These are phyloP conservation scores for Ciconia nigra DNA, from an alignment of 2,797 vertebrate species.

Conservation along the genomic window DNA sequence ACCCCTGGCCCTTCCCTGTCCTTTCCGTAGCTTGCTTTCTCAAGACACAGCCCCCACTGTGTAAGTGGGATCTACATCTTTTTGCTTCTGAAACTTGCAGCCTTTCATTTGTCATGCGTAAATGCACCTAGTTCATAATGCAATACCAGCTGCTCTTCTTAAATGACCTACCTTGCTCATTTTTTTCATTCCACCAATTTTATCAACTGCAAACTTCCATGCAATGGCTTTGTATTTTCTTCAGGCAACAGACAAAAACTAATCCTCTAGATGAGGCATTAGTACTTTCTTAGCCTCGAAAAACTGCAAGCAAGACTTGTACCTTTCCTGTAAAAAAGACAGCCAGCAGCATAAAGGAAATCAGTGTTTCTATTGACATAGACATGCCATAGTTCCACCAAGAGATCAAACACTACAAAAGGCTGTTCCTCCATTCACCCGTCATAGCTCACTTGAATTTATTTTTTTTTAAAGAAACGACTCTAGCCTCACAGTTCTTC, in stretches of 20 bases:
- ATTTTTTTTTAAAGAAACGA: background rate
- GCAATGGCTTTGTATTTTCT: background rate
- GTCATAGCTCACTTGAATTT: background rate
- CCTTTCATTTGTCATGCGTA: background rate
- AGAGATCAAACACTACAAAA: background rate
- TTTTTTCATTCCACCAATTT: background rate
- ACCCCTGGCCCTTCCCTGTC: background rate
- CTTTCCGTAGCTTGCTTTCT: background rate
- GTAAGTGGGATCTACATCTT: background rate
- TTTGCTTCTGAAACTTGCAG: background rate
- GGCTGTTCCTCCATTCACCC: background rate
- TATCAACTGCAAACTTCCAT: background rate
- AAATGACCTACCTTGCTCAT: background rate
- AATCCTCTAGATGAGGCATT: background rate
- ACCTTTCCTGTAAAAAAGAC: background rate
- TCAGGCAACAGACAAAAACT: background rate
- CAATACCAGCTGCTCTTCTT: background rate
- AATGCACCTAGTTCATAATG: background rate
- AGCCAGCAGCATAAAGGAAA: background rate
- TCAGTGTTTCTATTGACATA: background rate
- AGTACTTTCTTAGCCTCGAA: background rate
- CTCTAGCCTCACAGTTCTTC: background rate
- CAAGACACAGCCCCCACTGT: background rate
- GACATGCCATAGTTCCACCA: background rate
- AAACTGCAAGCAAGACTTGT: background rate